Base-by-base conservation (phyloP, 2,797 vertebrate genomes). In the Erpetoichthys calabaricus region DNA sequence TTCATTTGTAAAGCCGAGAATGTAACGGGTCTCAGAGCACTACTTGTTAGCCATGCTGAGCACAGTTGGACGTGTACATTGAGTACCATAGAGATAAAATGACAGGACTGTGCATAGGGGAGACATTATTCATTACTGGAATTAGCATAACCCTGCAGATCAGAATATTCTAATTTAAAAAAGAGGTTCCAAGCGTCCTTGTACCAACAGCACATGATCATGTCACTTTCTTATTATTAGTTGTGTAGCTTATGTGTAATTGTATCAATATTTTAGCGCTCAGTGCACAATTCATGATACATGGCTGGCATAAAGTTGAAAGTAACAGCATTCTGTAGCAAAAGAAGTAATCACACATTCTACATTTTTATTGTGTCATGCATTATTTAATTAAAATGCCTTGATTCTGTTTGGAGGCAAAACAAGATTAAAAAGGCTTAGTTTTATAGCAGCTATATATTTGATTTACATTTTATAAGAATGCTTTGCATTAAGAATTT, bases 401-500 rank as follows among this genome's bases (percentile, higher is more conserved):
- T 80, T 79, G 77, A 82, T 80, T 75, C 58, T 73, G 79, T 80
- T 75, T 74, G 75, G 85, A 85, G 75, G 79, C 75, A 79, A 81
- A 81, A 76, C 74, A 80, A 79, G 81, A 86, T 86, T 87, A 83
- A 85, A 82, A 82, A 80, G 78, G 77, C 78, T 85, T 82, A 81
- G 72, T 75, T 84, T 81, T 84, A 83, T 86, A 84, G 80, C 76
- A 83, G 83, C 82, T 86, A 82, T 84, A 87, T 87, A 84, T 87
- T 86, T 89, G 84, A 87, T 87, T 85, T 87, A 84, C 77, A 83
- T 73, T 82, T 83, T 84, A 81, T 83, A 85, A 82, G 77, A 86
- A 86, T 82, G 80, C 67, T 84, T 83, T 86, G 77, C 84, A 90
- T 90, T 90, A 89, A 85, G 80, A 88, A 89, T 88, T 84, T 85